Percentiles rank a stretch among this genome's conserved stretches.
Evolutionary conservation across 2,113 vertebrate genomes (phyloP).

Genomic region (Crotalus tigris): DNA sequence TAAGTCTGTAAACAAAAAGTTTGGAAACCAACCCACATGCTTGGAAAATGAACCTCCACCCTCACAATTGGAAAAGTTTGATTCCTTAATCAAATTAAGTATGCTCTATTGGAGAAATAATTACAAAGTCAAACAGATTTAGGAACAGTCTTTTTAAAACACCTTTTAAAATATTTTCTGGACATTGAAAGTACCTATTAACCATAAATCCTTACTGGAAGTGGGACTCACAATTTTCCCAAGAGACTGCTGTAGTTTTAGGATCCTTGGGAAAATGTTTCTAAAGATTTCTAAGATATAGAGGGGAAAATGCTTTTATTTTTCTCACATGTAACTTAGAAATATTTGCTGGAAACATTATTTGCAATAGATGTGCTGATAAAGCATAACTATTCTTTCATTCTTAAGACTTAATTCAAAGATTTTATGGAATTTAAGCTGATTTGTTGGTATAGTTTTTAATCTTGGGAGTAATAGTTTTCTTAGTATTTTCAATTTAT

Average conservation of each 20-base stretch:
- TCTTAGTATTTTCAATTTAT: neutral
- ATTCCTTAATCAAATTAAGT: neutral
- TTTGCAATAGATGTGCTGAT: neutral
- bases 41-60: neutral
- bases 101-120: neutral
- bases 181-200: neutral
- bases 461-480: neutral
- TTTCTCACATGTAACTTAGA: neutral
- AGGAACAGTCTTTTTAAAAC: neutral
- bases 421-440: neutral
- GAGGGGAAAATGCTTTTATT: neutral
- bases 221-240: neutral
- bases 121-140: neutral
- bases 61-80: neutral
- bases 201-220: neutral
- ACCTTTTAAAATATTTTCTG: neutral
- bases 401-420: neutral
- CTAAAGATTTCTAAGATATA: neutral
- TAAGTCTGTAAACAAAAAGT: neutral
- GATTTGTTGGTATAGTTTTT: neutral
- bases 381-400: neutral
- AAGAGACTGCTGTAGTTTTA: neutral
- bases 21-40: neutral
- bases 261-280: neutral
- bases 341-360: neutral